Conservation (phyloP, 2,888 invertebrate genomes). For the Apomyelois bistriatella region DNA sequence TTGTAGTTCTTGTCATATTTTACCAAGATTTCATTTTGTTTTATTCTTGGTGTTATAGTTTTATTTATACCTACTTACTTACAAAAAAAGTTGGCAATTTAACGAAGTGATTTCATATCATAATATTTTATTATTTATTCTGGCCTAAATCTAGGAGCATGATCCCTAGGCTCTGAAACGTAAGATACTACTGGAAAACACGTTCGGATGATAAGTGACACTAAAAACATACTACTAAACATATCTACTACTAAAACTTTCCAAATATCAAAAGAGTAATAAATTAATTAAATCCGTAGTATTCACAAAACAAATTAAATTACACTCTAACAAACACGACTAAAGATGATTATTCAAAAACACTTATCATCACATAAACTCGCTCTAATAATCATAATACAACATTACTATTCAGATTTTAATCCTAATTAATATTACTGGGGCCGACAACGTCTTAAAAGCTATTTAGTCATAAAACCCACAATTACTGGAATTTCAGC, state of each 20-base stretch:
- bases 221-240: too few species aligned
- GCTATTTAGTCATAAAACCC: constrained; percentile 12
- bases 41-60: too few species aligned
- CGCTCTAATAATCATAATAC: constrained; percentile 4
- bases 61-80: too few species aligned
- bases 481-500: constrained; percentile 18
- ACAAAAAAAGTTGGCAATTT: too few species aligned
- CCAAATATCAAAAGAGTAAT: background rate
- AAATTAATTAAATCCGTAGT: background rate
- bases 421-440: constrained; percentile 11
- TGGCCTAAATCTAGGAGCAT: too few species aligned
- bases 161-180: too few species aligned
- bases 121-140: too few species aligned
- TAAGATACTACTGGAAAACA: too few species aligned
- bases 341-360: background rate
- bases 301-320: background rate
- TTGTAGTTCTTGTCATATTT: too few species aligned
- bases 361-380: background rate
- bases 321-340: background rate
- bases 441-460: constrained; percentile 8
- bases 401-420: constrained; percentile 7
- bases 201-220: too few species aligned
- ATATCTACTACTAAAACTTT: background rate
- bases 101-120: too few species aligned
- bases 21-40: too few species aligned